Conservation (phyloP, 2,888 invertebrate genomes). For the Pseudococcus viburni region DNA sequence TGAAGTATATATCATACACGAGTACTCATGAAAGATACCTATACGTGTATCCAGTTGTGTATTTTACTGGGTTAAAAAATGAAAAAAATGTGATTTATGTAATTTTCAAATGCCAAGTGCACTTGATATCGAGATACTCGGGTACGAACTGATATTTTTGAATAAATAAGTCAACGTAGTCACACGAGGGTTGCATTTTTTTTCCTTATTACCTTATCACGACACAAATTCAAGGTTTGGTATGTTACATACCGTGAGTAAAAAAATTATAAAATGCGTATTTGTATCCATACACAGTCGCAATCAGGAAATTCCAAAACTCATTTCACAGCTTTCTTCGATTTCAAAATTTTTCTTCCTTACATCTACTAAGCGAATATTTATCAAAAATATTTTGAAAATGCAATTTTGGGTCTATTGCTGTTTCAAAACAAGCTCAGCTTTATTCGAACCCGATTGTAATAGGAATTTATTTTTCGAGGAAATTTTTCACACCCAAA, state of each 20-base stretch:
- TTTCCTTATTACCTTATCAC: background rate
- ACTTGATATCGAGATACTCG: background rate
- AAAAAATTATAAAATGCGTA: too few relatives aligned
- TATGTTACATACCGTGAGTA: too few relatives aligned
- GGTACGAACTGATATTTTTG: background rate
- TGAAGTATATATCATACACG: background rate
- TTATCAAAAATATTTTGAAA: too few relatives aligned
- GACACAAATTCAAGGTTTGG: too few relatives aligned
- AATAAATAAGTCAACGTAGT: background rate
- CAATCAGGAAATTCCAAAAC: too few relatives aligned
- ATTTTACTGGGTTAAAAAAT: background rate
- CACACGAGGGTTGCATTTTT: background rate
- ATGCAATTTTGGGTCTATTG: too few relatives aligned
- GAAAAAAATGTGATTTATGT: background rate
- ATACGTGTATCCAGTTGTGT: background rate
- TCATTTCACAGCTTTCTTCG: too few relatives aligned
- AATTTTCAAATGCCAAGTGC: background rate
- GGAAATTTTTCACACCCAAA: background rate
- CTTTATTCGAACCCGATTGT: too few relatives aligned
- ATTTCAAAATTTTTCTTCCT: too few relatives aligned
- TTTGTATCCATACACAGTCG: too few relatives aligned
- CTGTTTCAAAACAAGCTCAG: too few relatives aligned
- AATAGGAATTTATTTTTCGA: background rate
- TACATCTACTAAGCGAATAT: too few relatives aligned
- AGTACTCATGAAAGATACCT: background rate